A percentile compares a stretch with the other conserved stretches of the same genome.
These are phyloP conservation scores for Sphenodon punctatus DNA, from an alignment of 2,797 vertebrate genomes.

Conservation along the genomic window DNA sequence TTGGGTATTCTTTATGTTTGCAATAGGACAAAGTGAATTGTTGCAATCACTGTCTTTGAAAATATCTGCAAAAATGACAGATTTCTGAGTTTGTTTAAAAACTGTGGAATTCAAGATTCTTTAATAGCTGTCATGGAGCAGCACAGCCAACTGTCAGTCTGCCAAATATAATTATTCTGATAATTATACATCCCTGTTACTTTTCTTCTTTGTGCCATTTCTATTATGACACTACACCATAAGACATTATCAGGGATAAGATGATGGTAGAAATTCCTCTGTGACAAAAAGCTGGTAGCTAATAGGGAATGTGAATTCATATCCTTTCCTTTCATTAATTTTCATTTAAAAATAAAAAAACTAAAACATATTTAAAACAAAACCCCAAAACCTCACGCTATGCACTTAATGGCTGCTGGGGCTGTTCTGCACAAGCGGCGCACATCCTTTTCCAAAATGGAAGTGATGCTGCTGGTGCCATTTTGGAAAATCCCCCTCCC, in stretches of 20 bases:
- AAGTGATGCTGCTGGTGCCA: too few species aligned
- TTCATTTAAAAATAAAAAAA: too few species aligned
- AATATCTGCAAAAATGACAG: neutral
- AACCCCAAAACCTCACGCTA: too few species aligned
- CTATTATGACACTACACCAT: neutral
- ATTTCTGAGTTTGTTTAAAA: neutral
- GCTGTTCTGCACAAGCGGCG: too few species aligned
- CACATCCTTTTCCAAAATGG: too few species aligned
- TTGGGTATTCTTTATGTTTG: neutral
- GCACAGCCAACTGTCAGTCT: neutral
- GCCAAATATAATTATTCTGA: neutral
- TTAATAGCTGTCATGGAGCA: neutral
- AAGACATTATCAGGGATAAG: neutral
- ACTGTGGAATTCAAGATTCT: neutral
- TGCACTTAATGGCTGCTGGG: too few species aligned
- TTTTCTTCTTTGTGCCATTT: neutral
- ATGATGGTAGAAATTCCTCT: too few species aligned
- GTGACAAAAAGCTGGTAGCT: too few species aligned
- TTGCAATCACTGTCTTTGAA: neutral
- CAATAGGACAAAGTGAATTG: neutral
- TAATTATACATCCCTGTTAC: neutral
- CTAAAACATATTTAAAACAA: too few species aligned
- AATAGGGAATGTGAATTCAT: too few species aligned
- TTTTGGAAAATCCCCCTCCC: too few species aligned
- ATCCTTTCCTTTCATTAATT: too few species aligned